Percentiles rank a stretch among this genome's conserved stretches.
These are phyloP conservation scores for Drosophila meridionalis DNA, from an alignment of 2,888 invertebrate species.

Conservation along the genomic window DNA sequence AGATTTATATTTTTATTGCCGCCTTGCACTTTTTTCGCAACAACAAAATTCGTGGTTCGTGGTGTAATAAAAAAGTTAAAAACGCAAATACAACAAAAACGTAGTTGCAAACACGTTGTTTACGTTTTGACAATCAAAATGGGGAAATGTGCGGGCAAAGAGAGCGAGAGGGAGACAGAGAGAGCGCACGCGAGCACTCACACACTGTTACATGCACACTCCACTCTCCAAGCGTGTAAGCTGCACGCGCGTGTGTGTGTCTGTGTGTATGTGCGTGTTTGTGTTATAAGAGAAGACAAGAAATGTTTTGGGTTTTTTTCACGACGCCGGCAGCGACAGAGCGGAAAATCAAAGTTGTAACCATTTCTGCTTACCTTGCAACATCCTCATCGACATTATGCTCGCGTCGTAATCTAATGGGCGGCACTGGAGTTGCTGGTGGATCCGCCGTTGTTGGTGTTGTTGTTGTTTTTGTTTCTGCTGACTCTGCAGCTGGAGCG, in stretches of 20 bases:
- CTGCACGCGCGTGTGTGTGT: conserved; percentile 6
- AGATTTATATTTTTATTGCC: conserved; percentile 34
- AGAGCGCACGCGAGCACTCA: conserved; percentile 17
- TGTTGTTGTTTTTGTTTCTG: conserved; percentile 1
- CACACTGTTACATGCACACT: conserved; percentile 12
- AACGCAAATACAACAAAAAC: conserved; percentile 26
- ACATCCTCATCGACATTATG: conserved; percentile 70
- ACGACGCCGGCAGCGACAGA: conserved; percentile 16
- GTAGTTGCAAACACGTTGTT: conserved; percentile 67
- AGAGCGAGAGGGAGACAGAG: conserved; percentile 23
- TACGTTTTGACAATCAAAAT: conserved; percentile 68
- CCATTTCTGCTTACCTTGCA: conserved; percentile 64
- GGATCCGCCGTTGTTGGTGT: not conserved
- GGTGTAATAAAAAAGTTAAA: conserved; percentile 20
- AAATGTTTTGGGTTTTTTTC: conserved; percentile 51
- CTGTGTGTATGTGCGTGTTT: conserved; percentile 1
- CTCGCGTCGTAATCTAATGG: conserved; percentile 64
- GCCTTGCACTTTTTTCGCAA: conserved; percentile 29
- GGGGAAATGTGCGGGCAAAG: conserved; percentile 40
- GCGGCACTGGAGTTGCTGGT: conserved; percentile 54
- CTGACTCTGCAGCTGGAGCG: conserved; percentile 8
- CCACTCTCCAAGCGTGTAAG: conserved; percentile 6
- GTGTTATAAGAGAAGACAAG: conserved; percentile 6
- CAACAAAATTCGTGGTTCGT: conserved; percentile 12
- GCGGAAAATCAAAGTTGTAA: conserved; percentile 13